phyloP scores from a whole-genome alignment of 2,113 vertebrate species.

The Lagopus leucura region DNA sequence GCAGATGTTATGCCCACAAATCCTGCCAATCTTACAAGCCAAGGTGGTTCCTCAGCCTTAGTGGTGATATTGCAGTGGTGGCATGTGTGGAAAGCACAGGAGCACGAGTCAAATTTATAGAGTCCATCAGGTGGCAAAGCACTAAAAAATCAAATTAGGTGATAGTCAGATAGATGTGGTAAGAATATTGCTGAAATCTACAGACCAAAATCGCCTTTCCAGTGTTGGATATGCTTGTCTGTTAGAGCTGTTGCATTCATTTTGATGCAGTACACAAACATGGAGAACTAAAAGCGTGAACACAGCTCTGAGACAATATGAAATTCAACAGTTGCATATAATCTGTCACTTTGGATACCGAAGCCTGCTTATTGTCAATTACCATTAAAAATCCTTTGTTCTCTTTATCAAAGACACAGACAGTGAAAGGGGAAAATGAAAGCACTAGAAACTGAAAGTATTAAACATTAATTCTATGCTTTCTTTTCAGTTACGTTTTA shows the following conservation, averaged over 20 bases:
- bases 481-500: constrained; percentile 15
- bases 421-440: background rate
- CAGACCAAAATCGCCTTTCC: background rate
- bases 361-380: background rate
- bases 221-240: background rate
- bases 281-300: constrained; percentile 21
- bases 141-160: background rate
- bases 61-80: background rate
- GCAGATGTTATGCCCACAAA: background rate
- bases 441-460: background rate
- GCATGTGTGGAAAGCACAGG: background rate
- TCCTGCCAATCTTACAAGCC: background rate
- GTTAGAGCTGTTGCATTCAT: background rate
- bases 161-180: background rate
- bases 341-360: background rate
- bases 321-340: constrained; percentile 20
- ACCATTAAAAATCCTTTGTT: constrained; percentile 38
- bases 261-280: constrained; percentile 10
- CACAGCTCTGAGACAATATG: constrained; percentile 24
- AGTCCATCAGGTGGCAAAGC: background rate
- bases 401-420: constrained; percentile 37
- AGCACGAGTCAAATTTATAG: background rate
- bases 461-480: background rate
- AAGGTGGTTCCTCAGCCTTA: background rate
- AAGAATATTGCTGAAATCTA: background rate